Evolutionary conservation across 2,113 vertebrate species (phyloP).

Genomic region (Ophthalmolycus amberensis): DNA sequence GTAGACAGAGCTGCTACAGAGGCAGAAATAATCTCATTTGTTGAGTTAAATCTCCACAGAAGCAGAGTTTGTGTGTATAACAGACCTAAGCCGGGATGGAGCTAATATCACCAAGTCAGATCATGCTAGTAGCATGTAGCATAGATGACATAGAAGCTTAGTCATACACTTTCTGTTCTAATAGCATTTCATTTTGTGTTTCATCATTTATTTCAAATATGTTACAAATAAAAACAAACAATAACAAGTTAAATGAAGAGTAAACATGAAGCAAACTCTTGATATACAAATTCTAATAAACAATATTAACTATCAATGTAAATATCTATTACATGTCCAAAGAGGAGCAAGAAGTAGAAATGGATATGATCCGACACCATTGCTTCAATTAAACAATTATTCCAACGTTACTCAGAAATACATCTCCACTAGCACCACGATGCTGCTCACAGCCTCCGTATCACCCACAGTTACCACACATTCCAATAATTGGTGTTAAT

Average conservation of each 20-base stretch:
- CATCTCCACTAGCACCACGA: neutral
- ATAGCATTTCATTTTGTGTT: too few relatives aligned
- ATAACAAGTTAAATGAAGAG: too few relatives aligned
- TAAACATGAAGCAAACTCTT: neutral
- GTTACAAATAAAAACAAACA: too few relatives aligned
- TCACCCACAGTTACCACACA: neutral
- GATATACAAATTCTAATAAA: neutral
- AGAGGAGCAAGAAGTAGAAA: neutral
- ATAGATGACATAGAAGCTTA: neutral
- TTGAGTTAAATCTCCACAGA: constrained; percentile 7
- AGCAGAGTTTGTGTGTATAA: neutral
- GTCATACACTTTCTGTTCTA: too few relatives aligned
- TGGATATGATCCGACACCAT: neutral
- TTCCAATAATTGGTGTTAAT: neutral
- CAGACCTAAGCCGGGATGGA: neutral
- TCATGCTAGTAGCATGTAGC: neutral
- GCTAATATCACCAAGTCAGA: neutral
- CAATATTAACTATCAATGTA: neutral
- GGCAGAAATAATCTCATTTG: constrained; percentile 8
- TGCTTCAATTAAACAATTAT: neutral
- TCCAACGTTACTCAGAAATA: neutral
- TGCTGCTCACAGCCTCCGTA: neutral
- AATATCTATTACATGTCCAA: neutral
- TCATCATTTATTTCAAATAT: too few relatives aligned
- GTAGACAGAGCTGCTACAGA: constrained; percentile 23